Evolutionary conservation across 1,140 invertebrate genomes (phyloP), one percentile per base, ranked within the genome.

Genomic region (Eciton burchellii): DNA sequence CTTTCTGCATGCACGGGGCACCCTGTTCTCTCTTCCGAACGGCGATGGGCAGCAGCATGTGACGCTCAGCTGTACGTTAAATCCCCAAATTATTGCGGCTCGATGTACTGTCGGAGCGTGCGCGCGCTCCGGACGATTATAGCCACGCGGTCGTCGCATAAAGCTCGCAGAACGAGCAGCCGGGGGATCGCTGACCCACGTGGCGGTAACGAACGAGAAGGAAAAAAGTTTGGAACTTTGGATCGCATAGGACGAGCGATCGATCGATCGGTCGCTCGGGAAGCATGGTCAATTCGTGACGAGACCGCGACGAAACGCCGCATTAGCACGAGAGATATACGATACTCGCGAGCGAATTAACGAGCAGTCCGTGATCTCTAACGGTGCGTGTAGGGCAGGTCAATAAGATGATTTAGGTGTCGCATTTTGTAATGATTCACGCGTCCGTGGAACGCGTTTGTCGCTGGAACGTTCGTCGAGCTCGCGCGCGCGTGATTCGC

Each of bases 21-120:
- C 56, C 54, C 79, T 71, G 35, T 77, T 73, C 11, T 84, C 59
- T 73, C 81, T 84, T 68, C 73, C 66, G 74, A 82, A 6, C 41
- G 70, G 26, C 60, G 47, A 66, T 29, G 54, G 62, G 35, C 62
- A 84, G 35, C 62, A 84, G 89, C 90, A 91, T 90, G 91, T 91
- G 91, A 88, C 87, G 85, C 89, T 91, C 91, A 91, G 92, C 90
- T 92, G 92, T 91, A 90, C 85, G 82, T 88, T 90, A 92, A 91
- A 92, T 90, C 90, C 89, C 82, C 81, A 91, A 92, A 92, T 92
- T 92, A 92, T 91, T 89, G 79, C 83, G 65, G 66, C 83, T 68
- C 73, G 65, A 77, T 68, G 74, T 77, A 76, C 29, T 77, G 60
- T 41, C 19, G 43, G 43, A 49, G 43, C 24, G 60, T 35, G 71